Evolutionary conservation across 2,888 invertebrate genomes (phyloP), one percentile per base, ranked within the genome.

Genomic region (Homarus gammarus): DNA sequence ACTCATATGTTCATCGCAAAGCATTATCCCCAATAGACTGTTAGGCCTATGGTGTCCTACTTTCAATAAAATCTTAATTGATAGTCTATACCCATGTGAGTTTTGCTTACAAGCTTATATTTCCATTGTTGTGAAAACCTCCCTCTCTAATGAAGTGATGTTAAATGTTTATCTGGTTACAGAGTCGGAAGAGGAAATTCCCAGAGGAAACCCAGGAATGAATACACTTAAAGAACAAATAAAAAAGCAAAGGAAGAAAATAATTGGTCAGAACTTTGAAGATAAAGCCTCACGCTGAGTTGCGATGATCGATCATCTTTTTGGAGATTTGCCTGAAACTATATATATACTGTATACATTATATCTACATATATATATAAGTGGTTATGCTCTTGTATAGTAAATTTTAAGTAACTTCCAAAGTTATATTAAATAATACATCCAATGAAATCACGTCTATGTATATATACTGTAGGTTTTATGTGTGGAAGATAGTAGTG

Each of bases 221-320:
- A 87, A 87, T 51, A 91, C 91, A 31, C 88, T 91, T 36, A 91
- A 90, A 70, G 88, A 91, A 51, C 91, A 91, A 78, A 90, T 91
- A n/a, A 90, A 91, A 75, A 91, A 91, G 68, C 91, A 91, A 49
- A 77, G 90, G n/a, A 91, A 89, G 73, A 91, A 88, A 68, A 91
- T 91, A 51, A 85, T 89, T 51, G 77, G 85, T 51, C 87, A 91
- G 64, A 77, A 88, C n/a, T 51, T 77, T 44, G 83, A 90, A 68
- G 91, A 85, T 15, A 85, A 85, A 33, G 79, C 89, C 31, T 83
- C 85, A 10, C 90, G 90, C 22, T 90, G 70, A 89, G 49, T 40
- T 33, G 1, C 56, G 8, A 61, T 18, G 33, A 18, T 12, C 64
- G 27, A 22, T 12, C 27, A 27, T 6, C 27, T 2, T 64, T 27